Conservation (phyloP, 2,113 vertebrate genomes). For the Catharus fuscescens region DNA sequence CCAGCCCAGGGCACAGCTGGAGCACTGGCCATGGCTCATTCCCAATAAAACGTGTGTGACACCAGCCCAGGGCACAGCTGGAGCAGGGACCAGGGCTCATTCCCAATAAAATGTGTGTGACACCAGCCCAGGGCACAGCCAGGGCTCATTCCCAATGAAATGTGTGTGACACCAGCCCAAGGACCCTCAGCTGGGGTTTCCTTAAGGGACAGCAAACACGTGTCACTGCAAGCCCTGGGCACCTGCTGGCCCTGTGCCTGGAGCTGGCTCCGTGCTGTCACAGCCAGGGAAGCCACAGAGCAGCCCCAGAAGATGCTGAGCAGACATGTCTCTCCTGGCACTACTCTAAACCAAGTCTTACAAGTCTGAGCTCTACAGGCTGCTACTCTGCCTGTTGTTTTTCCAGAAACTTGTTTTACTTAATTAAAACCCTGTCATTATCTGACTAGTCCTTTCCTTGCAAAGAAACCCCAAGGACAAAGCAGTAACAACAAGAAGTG, state of each 20-base stretch:
- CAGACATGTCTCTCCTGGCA: neutral
- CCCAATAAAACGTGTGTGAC: rapidly evolving
- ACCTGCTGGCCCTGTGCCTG: neutral
- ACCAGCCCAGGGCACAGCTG: neutral
- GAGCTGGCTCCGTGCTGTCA: neutral
- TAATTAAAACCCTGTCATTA: conserved; percentile 2
- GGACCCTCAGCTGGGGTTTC: neutral
- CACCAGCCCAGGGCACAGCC: neutral
- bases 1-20: neutral
- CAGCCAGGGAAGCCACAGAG: neutral
- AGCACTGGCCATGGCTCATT: neutral
- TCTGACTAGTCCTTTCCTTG: neutral
- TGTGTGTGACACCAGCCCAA: rapidly evolving
- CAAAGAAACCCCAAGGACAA: neutral
- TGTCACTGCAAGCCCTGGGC: neutral
- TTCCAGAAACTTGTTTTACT: neutral
- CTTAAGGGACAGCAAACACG: neutral
- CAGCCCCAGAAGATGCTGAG: neutral
- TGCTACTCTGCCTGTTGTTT: neutral
- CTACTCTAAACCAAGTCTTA: neutral
- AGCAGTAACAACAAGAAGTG: neutral
- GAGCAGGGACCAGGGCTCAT: no score
- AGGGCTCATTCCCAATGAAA: neutral
- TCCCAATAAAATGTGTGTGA: no score
- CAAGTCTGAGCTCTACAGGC: neutral